Evolutionary conservation across 2,888 invertebrate species (phyloP), one percentile per base, ranked within the genome.

Genomic region (Pheosia tremula): DNA sequence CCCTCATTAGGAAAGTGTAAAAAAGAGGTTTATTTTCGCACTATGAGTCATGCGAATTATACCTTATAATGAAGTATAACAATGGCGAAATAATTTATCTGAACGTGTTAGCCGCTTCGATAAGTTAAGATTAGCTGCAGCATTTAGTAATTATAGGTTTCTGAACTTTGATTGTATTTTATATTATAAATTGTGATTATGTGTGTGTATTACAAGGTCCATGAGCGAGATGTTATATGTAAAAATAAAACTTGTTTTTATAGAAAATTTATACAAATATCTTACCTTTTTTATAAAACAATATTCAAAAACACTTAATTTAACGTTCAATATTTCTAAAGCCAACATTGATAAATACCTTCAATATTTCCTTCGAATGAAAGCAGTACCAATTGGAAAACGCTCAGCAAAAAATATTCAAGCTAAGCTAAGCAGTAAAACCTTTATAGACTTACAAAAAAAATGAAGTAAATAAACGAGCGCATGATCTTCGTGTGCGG

Each of bases 401-500:
- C 24, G 24, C 24, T 8, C 9, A 8, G 43, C 4, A 43, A 43
- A 43, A 43, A 43, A 9, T 43, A 9, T 43, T 43, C 3, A 43
- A 47, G 11, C n/a, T 47, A 5, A n/a, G n/a, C n/a, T n/a, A n/a
- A n/a, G n/a, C 47, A 50, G 50, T 13, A 50, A 13, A 50, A n/a
- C 49, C 50, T 50, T 13, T 50, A 6, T 24, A 24, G 24, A 5
- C 3, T 50, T 50, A 7, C 8, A 50, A 50, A 13, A 24, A 50
- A 50, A 24, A 50, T 47, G 41, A 4, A 8, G 52, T 52, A 53
- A 53, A n/a, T 55, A 55, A 55, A 74, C 50, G 64, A 64, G 67
- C 61, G 70, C 64, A 75, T 69, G 68, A 65, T 71, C 69, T 69
- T 83, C 91, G 92, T 93, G 93, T 90, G 93, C 87, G 93, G 93